Base-by-base conservation (phyloP, 2,888 invertebrate species). In the Dasysyrphus albostriatus region DNA sequence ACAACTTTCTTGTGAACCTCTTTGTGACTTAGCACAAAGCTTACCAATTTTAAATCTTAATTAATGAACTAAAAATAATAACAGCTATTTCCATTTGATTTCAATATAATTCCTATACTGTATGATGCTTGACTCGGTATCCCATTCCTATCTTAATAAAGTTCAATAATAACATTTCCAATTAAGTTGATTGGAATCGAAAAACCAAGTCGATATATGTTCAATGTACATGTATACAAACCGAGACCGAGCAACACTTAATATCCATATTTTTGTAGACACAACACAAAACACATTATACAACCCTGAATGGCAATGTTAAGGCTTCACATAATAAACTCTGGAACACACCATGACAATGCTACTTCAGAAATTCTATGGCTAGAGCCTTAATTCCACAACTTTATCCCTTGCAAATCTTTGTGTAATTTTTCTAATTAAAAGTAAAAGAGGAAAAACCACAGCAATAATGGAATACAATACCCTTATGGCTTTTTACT, bases 101-200 rank as follows among this genome's bases (percentile, higher is more conserved):
- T 19, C 67, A 67, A 47, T 8, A 19, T 5, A 67, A 67, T 37
- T 19, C 19, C 14, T 37, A 14, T 67, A 3, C 49, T 16, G 4
- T 67, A 32, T 49, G 49, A 67, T 37, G 67, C 49, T 37, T 37
- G 49, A 54, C 51, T 69, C 51, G 29, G 42, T 10, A 65, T 32
- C 29, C 39, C 47, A 32, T 37, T 10, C n/a, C 24, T 14, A 39
- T 29, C 42, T 65, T 63, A 56, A 51, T 34, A 39, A 70, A 84
- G 47, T 61, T 61, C 75, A 69, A 75, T 83, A 69, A 69, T 39
- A 29, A 69, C 16, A 84, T 80, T 78, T 72, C 69, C 81, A 85
- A 73, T 85, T 81, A 81, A 47, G 32, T 63, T 75, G 78, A 87
- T 82, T 83, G 83, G 77, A 83, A 70, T 82, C 54, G 69, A 54